Evolutionary conservation across 2,113 vertebrate genomes (phyloP), one percentile per base, ranked within the genome.

Genomic region (Malurus alboscapulatus): DNA sequence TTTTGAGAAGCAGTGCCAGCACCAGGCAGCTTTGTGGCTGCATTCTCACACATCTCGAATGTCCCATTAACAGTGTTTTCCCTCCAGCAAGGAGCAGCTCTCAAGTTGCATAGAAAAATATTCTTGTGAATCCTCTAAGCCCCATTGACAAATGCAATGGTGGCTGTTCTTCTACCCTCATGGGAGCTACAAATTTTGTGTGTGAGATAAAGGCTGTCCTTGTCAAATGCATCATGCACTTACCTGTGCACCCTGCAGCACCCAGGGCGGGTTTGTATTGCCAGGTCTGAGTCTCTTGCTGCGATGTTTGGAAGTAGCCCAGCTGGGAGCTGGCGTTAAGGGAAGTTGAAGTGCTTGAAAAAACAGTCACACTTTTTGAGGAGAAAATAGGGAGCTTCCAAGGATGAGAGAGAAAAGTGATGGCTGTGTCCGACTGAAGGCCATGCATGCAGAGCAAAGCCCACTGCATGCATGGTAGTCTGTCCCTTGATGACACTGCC

Each of bases 31-130:
- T 14, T 25, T 38, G 61, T 38, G 67, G 61, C 22, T 14, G 8
- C 2, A 2, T 84, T 74, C 81, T 94, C 77, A 62, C 78, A 36
- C 9, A 14, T n/a, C 86, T 84, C 5, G 0, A 7, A 34, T 80
- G 72, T 51, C 73, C 72, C 3, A 0, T 81, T 73, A 66, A 19
- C 48, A 61, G 58, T 6, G 1, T 63, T 67, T 76, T 91, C 36
- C 85, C 62, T 91, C 57, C 74, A 40, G 87, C 73, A 51, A 88
- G 58, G 71, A 94, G 30, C 69, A 87, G 85, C 45, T 72, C 83
- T 94, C 42, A 15, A 71, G 71, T 65, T 55, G 22, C 68, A 90
- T 53, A 88, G 50, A 88, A 78, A 20, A 53, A 72, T 92, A 69
- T 66, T 75, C 51, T 54, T 82, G 44, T 29, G 72, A 80, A 45